These are phyloP conservation scores for Theristus sp. DNA, from an alignment of 2,888 invertebrate genomes.

Conservation along the genomic window DNA sequence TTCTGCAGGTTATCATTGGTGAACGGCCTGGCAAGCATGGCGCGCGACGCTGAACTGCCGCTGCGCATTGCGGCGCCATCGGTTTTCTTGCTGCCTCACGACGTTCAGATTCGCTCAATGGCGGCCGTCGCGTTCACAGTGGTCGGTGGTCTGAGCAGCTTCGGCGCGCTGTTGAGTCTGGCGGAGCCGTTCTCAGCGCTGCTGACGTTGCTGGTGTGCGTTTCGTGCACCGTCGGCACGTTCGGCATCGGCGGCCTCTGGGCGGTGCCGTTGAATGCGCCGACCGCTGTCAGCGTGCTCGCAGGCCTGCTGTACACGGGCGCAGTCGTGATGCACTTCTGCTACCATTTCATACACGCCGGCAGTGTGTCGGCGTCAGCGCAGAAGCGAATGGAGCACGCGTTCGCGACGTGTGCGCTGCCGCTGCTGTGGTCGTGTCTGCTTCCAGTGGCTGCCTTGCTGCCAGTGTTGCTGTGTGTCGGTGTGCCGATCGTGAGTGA, in stretches of 20 bases:
- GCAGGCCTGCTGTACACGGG: constrained; percentile 8
- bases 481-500: constrained; percentile 17
- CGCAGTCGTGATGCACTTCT: constrained; percentile 18
- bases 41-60: constrained; percentile 16
- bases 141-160: constrained; percentile 6
- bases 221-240: constrained; percentile 13
- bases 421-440: constrained; percentile 12
- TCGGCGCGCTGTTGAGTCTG: constrained; percentile 13
- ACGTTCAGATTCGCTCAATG: constrained; percentile 12
- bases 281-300: constrained; percentile 18
- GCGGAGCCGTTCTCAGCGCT: constrained; percentile 16
- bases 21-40: no score
- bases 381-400: constrained; percentile 19
- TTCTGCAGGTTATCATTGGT: no score
- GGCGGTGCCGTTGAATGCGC: constrained; percentile 21
- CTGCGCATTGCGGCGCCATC: constrained; percentile 19
- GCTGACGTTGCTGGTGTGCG: background rate
- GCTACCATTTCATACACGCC: constrained; percentile 21
- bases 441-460: constrained; percentile 14
- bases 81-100: constrained; percentile 22
- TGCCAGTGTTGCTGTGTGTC: constrained; percentile 14
- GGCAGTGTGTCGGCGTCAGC: constrained; percentile 16
- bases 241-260: constrained; percentile 15
- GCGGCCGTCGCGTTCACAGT: background rate
- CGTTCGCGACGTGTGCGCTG: constrained; percentile 12